phyloP scores from a whole-genome alignment of 2,113 vertebrate species.

The Paramormyrops kingsleyae region DNA sequence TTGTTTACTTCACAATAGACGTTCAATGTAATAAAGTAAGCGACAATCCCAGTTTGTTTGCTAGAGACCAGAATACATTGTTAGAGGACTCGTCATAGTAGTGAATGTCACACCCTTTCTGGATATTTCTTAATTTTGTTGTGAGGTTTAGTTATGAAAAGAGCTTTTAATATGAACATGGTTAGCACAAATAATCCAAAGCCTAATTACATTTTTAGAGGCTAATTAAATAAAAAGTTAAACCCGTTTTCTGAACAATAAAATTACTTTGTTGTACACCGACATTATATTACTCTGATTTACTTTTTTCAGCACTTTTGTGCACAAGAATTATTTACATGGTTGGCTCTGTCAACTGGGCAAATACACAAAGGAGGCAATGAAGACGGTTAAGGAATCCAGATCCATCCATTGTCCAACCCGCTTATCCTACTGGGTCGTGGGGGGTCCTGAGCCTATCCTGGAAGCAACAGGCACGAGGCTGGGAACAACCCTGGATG shows the following conservation, averaged over 20 bases:
- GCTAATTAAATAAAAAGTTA: not conserved
- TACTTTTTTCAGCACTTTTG: not conserved
- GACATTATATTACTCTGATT: not conserved
- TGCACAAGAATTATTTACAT: not conserved
- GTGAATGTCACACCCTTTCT: not conserved
- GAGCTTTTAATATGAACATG: not conserved
- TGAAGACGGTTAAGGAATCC: not conserved
- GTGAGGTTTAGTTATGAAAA: not conserved
- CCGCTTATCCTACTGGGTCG: too few relatives aligned
- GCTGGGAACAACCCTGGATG: too few relatives aligned
- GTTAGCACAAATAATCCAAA: not conserved
- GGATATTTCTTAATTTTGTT: not conserved
- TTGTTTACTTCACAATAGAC: not conserved
- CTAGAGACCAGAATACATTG: not conserved
- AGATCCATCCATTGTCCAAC: too few relatives aligned
- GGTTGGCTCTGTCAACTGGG: not conserved
- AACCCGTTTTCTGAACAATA: not conserved
- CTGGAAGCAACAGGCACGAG: too few relatives aligned
- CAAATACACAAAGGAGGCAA: not conserved
- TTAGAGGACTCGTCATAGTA: not conserved
- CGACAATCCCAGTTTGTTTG: too few relatives aligned
- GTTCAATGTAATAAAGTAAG: not conserved
- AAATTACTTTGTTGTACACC: not conserved
- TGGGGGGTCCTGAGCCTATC: too few relatives aligned
- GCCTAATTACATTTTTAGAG: not conserved